phyloP scores from a whole-genome alignment of 2,797 vertebrate species.

The Antennarius maculatus region DNA sequence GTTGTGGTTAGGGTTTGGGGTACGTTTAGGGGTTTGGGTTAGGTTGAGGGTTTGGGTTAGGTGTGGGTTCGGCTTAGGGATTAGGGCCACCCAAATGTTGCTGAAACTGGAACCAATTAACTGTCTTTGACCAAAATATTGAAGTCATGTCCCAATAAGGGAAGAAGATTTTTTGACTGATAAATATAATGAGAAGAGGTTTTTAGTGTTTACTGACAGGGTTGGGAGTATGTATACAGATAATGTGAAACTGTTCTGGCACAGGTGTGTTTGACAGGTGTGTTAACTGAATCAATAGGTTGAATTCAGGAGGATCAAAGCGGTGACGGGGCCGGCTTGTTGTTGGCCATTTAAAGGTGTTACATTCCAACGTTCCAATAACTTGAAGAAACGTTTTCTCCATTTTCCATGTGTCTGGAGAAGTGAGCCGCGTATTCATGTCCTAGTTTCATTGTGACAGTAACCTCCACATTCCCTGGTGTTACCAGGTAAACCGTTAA shows the following conservation, averaged over 20 bases:
- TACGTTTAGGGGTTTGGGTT: too few relatives aligned
- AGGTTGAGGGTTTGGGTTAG: too few relatives aligned
- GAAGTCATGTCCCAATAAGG: conserved; percentile 6
- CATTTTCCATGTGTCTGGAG: conserved; percentile 52
- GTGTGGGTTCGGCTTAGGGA: too few relatives aligned
- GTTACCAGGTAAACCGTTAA: conserved; percentile 46
- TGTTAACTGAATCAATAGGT: conserved; percentile 38
- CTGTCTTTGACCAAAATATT: conserved; percentile 30
- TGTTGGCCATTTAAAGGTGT: conserved; percentile 37
- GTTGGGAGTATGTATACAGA: conserved; percentile 45
- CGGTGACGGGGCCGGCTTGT: conserved; percentile 32
- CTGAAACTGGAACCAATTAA: conserved; percentile 23
- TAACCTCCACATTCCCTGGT: conserved; percentile 40
- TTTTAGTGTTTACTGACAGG: conserved; percentile 55
- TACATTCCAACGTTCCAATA: conserved; percentile 73
- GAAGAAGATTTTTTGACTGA: conserved; percentile 28
- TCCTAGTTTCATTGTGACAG: conserved; percentile 47
- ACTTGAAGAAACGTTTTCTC: conserved; percentile 58
- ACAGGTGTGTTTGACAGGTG: conserved; percentile 56
- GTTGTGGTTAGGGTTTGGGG: too few relatives aligned
- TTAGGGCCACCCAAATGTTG: background rate
- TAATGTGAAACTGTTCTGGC: conserved; percentile 51
- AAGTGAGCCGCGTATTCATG: conserved; percentile 52
- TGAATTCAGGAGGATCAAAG: conserved; percentile 18
- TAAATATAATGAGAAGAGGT: conserved; percentile 16